Conservation (phyloP, 2,113 vertebrate species). For the Phainopepla nitens region DNA sequence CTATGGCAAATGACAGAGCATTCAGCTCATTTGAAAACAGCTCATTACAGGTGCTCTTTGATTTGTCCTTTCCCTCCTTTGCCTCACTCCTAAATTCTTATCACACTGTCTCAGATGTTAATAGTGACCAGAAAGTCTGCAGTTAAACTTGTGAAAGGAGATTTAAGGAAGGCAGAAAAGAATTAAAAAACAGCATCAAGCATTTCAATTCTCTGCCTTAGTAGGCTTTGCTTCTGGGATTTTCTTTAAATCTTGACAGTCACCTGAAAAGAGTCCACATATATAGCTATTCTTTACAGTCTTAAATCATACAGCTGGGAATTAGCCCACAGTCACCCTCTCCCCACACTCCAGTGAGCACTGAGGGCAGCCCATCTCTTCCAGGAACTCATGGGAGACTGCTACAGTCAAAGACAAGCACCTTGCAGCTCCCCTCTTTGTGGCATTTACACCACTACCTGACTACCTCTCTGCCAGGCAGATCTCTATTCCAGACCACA, state of each 20-base stretch:
- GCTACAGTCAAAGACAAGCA: background rate
- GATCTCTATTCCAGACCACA: background rate
- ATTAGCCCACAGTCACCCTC: background rate
- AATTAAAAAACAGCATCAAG: background rate
- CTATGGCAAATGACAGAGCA: background rate
- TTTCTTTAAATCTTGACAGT: background rate
- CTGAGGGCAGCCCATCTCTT: background rate
- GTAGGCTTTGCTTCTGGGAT: background rate
- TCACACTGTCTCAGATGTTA: rapidly evolving
- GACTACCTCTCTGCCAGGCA: background rate
- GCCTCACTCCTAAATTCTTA: background rate
- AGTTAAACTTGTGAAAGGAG: background rate
- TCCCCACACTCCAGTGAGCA: background rate
- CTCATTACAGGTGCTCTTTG: background rate
- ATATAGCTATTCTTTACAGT: background rate
- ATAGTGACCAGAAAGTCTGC: background rate
- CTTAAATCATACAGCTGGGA: background rate
- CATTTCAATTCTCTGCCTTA: background rate
- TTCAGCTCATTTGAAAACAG: background rate
- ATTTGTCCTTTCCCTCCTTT: background rate
- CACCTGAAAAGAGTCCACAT: background rate
- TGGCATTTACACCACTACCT: background rate
- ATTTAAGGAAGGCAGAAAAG: background rate
- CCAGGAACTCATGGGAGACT: background rate
- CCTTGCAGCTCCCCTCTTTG: background rate